phyloP scores from a whole-genome alignment of 2,113 vertebrate genomes.

The Origma solitaria region DNA sequence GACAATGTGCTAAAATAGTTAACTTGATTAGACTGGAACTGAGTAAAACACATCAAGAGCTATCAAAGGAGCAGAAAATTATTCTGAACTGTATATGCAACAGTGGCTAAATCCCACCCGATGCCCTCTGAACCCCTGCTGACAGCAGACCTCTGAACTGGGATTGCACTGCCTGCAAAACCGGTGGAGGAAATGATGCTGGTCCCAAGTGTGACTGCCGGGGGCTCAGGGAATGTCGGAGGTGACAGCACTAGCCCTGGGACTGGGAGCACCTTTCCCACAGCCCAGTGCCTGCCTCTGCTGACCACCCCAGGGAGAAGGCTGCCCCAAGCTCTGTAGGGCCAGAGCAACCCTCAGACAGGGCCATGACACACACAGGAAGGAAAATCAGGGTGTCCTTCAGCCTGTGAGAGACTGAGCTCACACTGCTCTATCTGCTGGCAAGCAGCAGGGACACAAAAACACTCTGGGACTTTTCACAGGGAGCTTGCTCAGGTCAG shows the following conservation, averaged over 20 bases:
- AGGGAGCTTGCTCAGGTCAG: neutral
- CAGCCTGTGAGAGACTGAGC: neutral
- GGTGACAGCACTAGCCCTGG: neutral
- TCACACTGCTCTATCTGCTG: neutral
- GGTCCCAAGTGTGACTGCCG: neutral
- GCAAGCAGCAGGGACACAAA: neutral
- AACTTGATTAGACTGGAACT: conserved; percentile 33
- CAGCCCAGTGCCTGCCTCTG: neutral
- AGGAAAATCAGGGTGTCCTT: neutral
- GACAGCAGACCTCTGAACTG: neutral
- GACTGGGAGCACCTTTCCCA: neutral
- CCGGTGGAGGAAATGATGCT: neutral
- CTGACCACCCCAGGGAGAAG: neutral
- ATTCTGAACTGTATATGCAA: conserved; percentile 48
- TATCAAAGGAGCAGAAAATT: conserved; percentile 29
- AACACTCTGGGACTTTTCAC: neutral
- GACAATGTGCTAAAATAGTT: conserved; percentile 32
- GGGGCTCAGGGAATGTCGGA: neutral
- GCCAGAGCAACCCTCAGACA: neutral
- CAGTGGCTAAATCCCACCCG: neutral
- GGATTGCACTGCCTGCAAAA: neutral
- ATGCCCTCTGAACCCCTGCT: neutral
- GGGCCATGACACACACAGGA: neutral
- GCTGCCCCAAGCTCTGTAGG: neutral
- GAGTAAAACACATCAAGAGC: conserved; percentile 17